Percentiles rank a stretch among this genome's conserved stretches.
These are phyloP conservation scores for Marmota flaviventris DNA, from an alignment of 2,113 vertebrate species.

Conservation along the genomic window DNA sequence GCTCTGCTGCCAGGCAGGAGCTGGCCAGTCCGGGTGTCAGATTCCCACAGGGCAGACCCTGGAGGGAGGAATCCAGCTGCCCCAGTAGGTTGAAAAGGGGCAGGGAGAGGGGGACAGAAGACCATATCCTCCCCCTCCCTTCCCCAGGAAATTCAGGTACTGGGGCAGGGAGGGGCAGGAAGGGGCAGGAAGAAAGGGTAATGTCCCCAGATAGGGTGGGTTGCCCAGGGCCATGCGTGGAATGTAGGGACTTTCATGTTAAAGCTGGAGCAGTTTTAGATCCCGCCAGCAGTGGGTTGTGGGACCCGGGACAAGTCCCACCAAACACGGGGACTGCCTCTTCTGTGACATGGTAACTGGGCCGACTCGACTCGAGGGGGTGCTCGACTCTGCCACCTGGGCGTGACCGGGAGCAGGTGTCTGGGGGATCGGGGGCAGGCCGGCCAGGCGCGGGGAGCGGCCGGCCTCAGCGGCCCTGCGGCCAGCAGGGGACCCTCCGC, in stretches of 20 bases:
- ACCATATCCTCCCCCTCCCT: too few relatives aligned
- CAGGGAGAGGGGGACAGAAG: neutral
- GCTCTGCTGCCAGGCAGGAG: neutral
- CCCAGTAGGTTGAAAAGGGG: neutral
- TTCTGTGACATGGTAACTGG: neutral
- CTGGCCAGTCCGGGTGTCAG: neutral
- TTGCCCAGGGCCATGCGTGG: neutral
- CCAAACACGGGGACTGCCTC: too few relatives aligned
- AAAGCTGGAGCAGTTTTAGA: neutral
- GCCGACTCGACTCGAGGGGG: neutral
- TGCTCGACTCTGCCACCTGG: neutral
- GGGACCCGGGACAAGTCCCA: neutral
- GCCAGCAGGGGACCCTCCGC: neutral
- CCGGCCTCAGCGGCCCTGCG: neutral
- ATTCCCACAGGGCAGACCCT: neutral
- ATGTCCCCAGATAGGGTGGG: neutral
- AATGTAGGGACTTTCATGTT: neutral
- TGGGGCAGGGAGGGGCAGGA: neutral
- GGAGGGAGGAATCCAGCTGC: neutral
- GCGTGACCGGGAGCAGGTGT: neutral
- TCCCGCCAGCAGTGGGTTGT: neutral
- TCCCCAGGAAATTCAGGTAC: neutral
- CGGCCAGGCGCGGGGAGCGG: neutral
- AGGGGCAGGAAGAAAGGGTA: neutral
- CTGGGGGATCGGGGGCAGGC: rapidly evolving